These are phyloP conservation scores for Merluccius polli DNA, from an alignment of 2,797 vertebrate genomes.

Conservation along the genomic window DNA sequence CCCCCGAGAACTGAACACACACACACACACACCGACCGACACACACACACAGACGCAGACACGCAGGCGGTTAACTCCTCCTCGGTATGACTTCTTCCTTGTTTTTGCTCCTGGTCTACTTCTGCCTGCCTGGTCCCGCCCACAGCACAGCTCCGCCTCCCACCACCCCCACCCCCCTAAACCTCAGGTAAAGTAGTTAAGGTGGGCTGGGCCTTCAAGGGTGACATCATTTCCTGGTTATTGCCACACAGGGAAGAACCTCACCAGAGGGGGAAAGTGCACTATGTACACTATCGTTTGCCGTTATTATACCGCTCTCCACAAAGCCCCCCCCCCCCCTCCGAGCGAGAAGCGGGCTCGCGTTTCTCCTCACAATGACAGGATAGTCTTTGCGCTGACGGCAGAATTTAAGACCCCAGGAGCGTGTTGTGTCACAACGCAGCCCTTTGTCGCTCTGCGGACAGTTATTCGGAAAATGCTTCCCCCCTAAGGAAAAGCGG, in stretches of 20 bases:
- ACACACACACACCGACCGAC: conserved; percentile 47
- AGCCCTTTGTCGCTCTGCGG: conserved; percentile 41
- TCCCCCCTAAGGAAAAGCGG: conserved; percentile 22
- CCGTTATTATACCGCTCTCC: neutral
- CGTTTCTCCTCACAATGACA: conserved; percentile 28
- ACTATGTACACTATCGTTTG: neutral
- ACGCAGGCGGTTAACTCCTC: neutral
- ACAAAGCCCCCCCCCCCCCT: conserved; percentile 21
- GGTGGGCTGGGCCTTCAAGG: conserved; percentile 52
- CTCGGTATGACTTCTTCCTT: conserved; percentile 62
- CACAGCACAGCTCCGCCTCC: neutral
- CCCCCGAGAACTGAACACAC: conserved; percentile 38
- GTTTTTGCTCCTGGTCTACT: conserved; percentile 59
- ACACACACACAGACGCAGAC: conserved; percentile 28
- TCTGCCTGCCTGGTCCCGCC: conserved; percentile 25
- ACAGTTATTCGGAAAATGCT: conserved; percentile 22
- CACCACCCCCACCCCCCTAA: conserved; percentile 45
- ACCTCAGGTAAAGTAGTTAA: conserved; percentile 69
- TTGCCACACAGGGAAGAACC: neutral
- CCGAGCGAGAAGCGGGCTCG: conserved; percentile 25
- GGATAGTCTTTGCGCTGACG: conserved; percentile 20
- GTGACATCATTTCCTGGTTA: conserved; percentile 75
- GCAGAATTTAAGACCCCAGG: conserved; percentile 19
- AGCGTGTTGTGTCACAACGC: conserved; percentile 41
- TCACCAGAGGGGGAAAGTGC: neutral